Evolutionary conservation across 2,888 invertebrate species (phyloP).

Genomic region (Amblyteles armatorius): DNA sequence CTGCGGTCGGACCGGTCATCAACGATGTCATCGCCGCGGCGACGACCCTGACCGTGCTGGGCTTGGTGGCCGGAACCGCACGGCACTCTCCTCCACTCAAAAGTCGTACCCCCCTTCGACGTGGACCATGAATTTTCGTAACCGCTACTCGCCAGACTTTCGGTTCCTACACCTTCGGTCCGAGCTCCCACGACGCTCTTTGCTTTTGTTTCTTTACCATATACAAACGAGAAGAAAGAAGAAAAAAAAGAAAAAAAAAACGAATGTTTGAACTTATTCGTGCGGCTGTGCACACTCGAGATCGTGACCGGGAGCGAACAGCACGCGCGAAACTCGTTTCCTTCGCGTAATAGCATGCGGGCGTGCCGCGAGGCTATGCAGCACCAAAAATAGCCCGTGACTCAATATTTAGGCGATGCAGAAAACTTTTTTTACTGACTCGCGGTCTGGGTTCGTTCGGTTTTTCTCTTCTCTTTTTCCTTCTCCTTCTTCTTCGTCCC

Average conservation of each 20-base stretch:
- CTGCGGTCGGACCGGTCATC: slow-evolving; percentile 36
- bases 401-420: slow-evolving; percentile 77
- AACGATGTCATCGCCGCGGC: slow-evolving; percentile 31
- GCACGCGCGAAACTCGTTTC: slow-evolving; percentile 61
- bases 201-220: not conserved
- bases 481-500: not conserved
- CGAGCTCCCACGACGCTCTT: slow-evolving; percentile 1
- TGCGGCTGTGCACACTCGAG: slow-evolving; percentile 24
- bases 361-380: slow-evolving; percentile 42
- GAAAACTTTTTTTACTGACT: slow-evolving; percentile 27
- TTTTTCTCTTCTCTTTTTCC: slow-evolving; percentile 34
- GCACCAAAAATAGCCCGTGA: slow-evolving; percentile 77
- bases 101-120: slow-evolving; percentile 54
- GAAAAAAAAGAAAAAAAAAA: not conserved
- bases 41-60: slow-evolving; percentile 45
- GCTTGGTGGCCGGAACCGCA: slow-evolving; percentile 23
- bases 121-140: slow-evolving; percentile 66
- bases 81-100: slow-evolving; percentile 21
- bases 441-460: not conserved
- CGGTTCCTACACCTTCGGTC: not conserved
- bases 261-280: slow-evolving; percentile 31
- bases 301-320: slow-evolving; percentile 38
- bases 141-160: slow-evolving; percentile 9
- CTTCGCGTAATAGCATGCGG: slow-evolving; percentile 35
- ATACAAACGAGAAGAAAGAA: not conserved